Base-by-base conservation (phyloP, 2,888 invertebrate genomes). In the Apodemia mormo region DNA sequence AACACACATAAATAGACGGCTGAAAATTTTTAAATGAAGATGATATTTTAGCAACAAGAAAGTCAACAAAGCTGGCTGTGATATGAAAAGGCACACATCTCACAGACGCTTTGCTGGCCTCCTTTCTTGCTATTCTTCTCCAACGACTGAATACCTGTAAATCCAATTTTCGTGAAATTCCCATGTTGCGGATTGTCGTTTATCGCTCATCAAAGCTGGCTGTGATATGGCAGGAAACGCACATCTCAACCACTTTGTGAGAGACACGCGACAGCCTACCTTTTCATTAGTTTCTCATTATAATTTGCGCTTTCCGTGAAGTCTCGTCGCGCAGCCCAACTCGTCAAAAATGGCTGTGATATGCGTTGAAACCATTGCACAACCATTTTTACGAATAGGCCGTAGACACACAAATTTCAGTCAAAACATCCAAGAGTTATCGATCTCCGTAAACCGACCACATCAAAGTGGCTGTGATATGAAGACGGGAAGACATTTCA, bases 401-500 rank as follows among this genome's bases (percentile, higher is more conserved):
- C 88, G 85, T 81, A 84, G 86, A 85, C 74, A 65, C 14, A 65
- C 69, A 10, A n/a, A 33, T 29, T 70, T 70, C 22, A 69, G 30
- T 54, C 43, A 58, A 49, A 6, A 52, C 52, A 7, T 52, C 52
- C 52, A 66, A 66, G 69, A 37, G 72, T 69, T 33, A 67, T 69
- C 45, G 73, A 74, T 78, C 78, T 75, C 91, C 85, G 85, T 88
- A 93, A 93, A 95, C 95, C 95, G 94, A 96, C 96, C 96, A 96
- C 96, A 97, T 97, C 97, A 98, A 98, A 98, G 97, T 97, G 97
- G 98, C 98, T 98, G 98, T 98, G 98, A 98, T 98, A 97, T 97
- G 97, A 95, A 83, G 85, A 72, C 71, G 66, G 58, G 56, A 65
- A 71, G 70, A 78, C 78, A 96, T 96, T 96, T 96, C 97, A 97